phyloP scores from a whole-genome alignment of 2,797 vertebrate genomes.

The Tragopan temminckii region DNA sequence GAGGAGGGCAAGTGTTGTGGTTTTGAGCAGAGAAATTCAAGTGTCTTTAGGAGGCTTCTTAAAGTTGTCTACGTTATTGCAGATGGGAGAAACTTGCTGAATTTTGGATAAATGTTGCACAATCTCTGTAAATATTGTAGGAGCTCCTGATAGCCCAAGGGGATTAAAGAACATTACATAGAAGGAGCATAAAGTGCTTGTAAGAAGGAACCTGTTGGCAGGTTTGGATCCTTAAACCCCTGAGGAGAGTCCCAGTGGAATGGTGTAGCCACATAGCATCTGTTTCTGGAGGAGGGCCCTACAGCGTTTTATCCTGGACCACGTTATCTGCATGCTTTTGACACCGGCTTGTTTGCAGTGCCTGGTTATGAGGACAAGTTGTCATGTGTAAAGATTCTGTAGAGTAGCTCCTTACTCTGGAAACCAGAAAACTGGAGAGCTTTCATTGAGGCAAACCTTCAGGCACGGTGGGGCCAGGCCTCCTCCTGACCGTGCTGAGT shows the following conservation, averaged over 20 bases:
- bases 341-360: background rate
- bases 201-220: background rate
- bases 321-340: background rate
- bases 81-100: constrained; percentile 34
- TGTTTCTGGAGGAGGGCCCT: background rate
- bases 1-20: background rate
- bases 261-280: background rate
- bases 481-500: background rate
- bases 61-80: background rate
- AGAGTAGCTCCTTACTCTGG: background rate
- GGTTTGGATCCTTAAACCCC: background rate
- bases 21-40: background rate
- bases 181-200: background rate
- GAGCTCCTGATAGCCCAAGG: background rate
- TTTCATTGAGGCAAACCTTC: background rate
- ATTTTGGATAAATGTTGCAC: background rate
- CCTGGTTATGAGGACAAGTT: background rate
- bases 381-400: background rate
- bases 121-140: constrained; percentile 45
- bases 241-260: accelerated
- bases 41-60: background rate
- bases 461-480: background rate
- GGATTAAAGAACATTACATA: background rate
- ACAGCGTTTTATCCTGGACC: background rate
- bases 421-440: background rate